These are phyloP conservation scores for Xenentodon cancila DNA, from an alignment of 2,797 vertebrate species.

Conservation along the genomic window DNA sequence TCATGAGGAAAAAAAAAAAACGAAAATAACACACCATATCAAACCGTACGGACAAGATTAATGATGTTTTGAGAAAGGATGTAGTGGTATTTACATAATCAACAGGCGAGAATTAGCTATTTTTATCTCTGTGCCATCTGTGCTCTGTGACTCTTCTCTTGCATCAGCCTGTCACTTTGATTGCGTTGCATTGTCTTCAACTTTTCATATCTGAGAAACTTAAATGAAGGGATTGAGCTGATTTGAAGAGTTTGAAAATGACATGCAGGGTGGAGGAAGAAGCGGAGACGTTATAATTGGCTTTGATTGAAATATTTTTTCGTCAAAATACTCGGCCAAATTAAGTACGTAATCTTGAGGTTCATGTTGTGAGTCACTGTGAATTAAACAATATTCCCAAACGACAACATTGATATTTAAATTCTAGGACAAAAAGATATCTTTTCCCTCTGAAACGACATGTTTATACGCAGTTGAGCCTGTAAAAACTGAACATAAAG, in stretches of 20 bases:
- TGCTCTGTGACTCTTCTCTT: conserved; percentile 30
- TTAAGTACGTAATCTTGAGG: no score
- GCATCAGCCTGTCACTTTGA: conserved; percentile 40
- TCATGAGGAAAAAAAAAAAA: conserved; percentile 74
- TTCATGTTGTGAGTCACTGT: no score
- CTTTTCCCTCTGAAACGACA: no score
- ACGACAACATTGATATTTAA: no score
- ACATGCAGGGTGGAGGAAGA: background rate
- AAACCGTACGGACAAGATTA: conserved; percentile 73
- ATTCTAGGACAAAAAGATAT: no score
- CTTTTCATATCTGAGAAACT: conserved; percentile 47
- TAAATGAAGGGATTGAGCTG: conserved; percentile 47
- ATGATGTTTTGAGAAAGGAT: conserved; percentile 72
- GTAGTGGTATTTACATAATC: conserved; percentile 76
- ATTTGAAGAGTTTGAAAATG: conserved; percentile 15
- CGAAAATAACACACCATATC: conserved; percentile 67
- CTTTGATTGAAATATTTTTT: conserved; percentile 5
- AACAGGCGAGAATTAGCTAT: conserved; percentile 56
- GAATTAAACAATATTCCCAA: no score
- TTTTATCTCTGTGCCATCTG: conserved; percentile 36
- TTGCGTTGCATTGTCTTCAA: conserved; percentile 47
- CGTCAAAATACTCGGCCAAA: background rate
- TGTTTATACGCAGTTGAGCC: no score
- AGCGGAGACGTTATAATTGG: conserved; percentile 6
- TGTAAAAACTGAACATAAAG: no score